phyloP scores from a whole-genome alignment of 2,113 vertebrate genomes.

The Balaeniceps rex region DNA sequence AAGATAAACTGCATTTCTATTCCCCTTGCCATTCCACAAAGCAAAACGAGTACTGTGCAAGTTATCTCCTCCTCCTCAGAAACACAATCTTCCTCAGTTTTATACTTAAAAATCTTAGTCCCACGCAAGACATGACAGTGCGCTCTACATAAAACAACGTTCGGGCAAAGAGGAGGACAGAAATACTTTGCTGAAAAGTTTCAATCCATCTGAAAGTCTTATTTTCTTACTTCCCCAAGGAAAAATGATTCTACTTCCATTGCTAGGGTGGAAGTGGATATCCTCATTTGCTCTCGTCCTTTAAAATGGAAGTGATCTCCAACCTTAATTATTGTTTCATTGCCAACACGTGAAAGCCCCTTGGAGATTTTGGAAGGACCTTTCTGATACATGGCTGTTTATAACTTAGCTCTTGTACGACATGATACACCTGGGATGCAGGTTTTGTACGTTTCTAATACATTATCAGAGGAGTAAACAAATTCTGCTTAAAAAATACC shows the following conservation, averaged over 20 bases:
- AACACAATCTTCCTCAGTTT: background rate
- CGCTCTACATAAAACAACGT: background rate
- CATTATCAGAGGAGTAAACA: background rate
- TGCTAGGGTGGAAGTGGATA: background rate
- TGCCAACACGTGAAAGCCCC: too few relatives aligned
- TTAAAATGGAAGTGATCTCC: background rate
- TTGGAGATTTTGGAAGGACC: background rate
- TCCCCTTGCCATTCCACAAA: background rate
- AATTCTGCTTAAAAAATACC: background rate
- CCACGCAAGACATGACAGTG: background rate
- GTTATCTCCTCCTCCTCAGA: background rate
- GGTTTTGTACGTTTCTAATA: background rate
- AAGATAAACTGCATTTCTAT: background rate
- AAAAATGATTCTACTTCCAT: background rate
- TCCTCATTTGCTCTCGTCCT: background rate
- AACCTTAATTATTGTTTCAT: too few relatives aligned
- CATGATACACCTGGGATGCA: background rate
- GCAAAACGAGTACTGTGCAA: background rate
- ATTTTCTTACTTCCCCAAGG: background rate
- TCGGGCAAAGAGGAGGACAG: background rate
- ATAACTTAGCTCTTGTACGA: background rate
- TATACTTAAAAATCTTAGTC: background rate
- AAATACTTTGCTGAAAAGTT: background rate
- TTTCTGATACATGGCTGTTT: background rate
- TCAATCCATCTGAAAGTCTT: background rate